A percentile compares a stretch with the other conserved stretches of the same genome.
These are phyloP conservation scores for Junco hyemalis DNA, from an alignment of 2,113 vertebrate species.

Conservation along the genomic window DNA sequence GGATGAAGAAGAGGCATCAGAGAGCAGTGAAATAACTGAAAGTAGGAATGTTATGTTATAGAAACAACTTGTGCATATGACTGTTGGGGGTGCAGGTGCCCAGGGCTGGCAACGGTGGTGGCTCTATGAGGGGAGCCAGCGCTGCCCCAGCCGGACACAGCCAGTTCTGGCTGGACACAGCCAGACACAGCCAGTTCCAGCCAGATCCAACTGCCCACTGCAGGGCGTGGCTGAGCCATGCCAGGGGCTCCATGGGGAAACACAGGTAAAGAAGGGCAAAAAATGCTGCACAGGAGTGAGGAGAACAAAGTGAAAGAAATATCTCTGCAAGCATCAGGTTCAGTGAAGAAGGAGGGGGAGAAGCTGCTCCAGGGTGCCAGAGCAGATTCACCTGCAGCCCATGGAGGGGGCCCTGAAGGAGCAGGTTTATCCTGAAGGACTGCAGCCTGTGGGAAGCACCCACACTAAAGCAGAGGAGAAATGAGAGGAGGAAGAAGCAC, in stretches of 20 bases:
- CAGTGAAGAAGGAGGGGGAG: background rate
- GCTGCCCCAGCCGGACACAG: background rate
- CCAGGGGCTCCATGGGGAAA: accelerated
- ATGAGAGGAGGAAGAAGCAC: background rate
- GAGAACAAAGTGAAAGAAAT: background rate
- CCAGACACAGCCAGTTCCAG: background rate
- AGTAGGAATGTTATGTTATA: background rate
- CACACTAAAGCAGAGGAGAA: background rate
- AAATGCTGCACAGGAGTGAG: background rate
- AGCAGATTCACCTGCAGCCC: background rate
- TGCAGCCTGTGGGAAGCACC: background rate
- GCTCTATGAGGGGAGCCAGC: accelerated
- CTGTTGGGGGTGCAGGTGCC: accelerated
- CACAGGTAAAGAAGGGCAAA: accelerated
- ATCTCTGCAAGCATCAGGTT: accelerated
- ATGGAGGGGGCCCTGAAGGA: background rate
- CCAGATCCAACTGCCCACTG: accelerated
- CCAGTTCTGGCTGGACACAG: background rate
- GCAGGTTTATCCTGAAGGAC: slow-evolving; percentile 8
- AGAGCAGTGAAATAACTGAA: background rate
- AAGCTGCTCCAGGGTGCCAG: background rate
- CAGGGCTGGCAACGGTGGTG: accelerated
- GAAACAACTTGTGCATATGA: background rate
- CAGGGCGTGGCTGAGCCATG: accelerated
- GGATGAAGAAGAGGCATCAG: background rate